Evolutionary conservation across 2,113 vertebrate species (phyloP), one percentile per base, ranked within the genome.

Genomic region (Rhagologus leucostigma): DNA sequence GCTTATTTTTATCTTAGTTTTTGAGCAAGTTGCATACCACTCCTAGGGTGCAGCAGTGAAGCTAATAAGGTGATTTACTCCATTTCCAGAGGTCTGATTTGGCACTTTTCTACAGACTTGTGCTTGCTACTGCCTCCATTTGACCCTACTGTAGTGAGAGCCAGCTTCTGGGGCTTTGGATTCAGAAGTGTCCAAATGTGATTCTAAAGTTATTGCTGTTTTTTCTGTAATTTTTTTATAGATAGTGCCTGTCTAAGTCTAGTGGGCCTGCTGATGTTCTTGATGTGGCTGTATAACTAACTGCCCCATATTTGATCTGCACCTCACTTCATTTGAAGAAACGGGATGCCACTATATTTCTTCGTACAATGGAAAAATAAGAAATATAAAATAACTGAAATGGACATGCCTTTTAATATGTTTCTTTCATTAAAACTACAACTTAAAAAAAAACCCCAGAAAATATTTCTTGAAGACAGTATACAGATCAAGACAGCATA

Each of bases 1-100:
- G 63, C 26, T 93, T 37, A 86, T 85, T 94, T 95, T 95, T 94
- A 80, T 91, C 85, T 69, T 46, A 30, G 42, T 55, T 59, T 91
- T 62, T n/a, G 33, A 79, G n/a, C 46, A 91, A 74, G 33, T 59
- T 80, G 47, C 59, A 67, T 88, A 74, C 78, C 82, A 70, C 9
- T 84, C 33, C 59, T 50, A 30, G 68, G 70, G 50, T 90, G 79
- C 12, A 76, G 59, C 63, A 74, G 55, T 0, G 4, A 79, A 70
- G 37, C 20, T 41, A 93, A 4, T 76, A 52, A 65, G 20, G 59
- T n/a, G 5, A 80, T 92, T 90, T 65, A n/a, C 33, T 90, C 30
- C 4, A 7, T 76, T 88, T 90, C n/a, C 67, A 73, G 70, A 62
- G 32, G 30, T 60, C 50, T 92, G 21, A 57, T 42, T 75, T 65